These are phyloP conservation scores for Gambusia yucatana DNA, from an alignment of 2,797 vertebrate genomes.

Conservation along the genomic window DNA sequence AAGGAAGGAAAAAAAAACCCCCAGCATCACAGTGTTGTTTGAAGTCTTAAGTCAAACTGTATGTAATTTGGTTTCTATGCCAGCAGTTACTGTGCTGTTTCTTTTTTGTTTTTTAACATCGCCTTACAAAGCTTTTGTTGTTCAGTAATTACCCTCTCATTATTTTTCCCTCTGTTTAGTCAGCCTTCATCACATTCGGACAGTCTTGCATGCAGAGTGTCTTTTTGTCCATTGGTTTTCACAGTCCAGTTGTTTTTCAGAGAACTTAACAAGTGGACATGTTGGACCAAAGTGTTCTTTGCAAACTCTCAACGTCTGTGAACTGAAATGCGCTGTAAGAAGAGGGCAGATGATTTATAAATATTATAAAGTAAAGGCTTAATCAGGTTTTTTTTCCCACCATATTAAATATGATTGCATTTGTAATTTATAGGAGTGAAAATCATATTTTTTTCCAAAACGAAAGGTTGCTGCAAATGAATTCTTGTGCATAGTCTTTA, in stretches of 20 bases:
- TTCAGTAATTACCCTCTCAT: background rate
- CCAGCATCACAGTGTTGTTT: background rate
- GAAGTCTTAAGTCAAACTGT: background rate
- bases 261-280: slow-evolving; percentile 28
- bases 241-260: slow-evolving; percentile 37
- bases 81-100: background rate
- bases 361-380: background rate
- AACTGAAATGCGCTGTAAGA: background rate
- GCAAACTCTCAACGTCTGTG: slow-evolving; percentile 1
- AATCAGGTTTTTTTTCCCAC: background rate
- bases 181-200: background rate
- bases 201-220: background rate
- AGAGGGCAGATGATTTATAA: background rate
- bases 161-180: background rate
- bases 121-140: background rate
- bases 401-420: background rate
- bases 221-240: slow-evolving; percentile 37
- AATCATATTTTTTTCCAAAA: background rate
- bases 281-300: background rate
- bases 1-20: background rate
- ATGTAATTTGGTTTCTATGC: background rate
- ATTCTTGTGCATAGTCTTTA: background rate
- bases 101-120: background rate
- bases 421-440: background rate
- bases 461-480: background rate